Conservation (phyloP, 1,140 invertebrate genomes). For the Stenopsyche tienmushanensis region DNA sequence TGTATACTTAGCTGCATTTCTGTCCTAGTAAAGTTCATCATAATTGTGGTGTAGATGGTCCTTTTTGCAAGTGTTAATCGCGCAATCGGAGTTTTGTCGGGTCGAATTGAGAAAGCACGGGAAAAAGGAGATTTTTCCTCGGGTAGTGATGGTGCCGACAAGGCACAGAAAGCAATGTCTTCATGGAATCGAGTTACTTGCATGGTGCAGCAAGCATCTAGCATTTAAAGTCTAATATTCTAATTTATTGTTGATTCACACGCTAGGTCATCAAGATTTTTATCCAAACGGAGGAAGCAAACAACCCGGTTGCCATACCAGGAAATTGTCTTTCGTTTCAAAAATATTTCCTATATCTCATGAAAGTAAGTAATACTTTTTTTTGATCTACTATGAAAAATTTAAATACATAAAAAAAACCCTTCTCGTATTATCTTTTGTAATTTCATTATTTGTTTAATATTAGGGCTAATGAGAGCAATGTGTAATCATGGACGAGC, state of each 20-base stretch:
- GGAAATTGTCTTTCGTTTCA: slow-evolving; percentile 47
- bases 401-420: background rate
- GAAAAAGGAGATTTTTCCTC: too few species aligned
- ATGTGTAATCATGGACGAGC: slow-evolving; percentile 62
- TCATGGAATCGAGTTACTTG: too few species aligned
- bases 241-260: too few species aligned
- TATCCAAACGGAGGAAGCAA: slow-evolving; percentile 68
- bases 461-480: slow-evolving; percentile 53
- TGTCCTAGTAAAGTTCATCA: too few species aligned
- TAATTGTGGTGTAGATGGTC: too few species aligned
- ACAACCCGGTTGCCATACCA: slow-evolving; percentile 56
- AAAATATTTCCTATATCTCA: slow-evolving; percentile 46
- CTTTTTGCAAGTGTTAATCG: too few species aligned
- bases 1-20: too few species aligned
- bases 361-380: slow-evolving; percentile 46
- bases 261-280: slow-evolving; percentile 66
- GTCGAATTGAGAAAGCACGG: too few species aligned
- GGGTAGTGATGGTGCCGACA: too few species aligned
- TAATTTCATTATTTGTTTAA: background rate
- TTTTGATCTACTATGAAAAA: background rate
- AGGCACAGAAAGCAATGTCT: too few species aligned
- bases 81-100: too few species aligned
- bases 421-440: background rate
- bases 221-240: background rate
- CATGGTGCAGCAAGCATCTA: too few species aligned